Evolutionary conservation across 2,888 invertebrate species (phyloP).

Genomic region (Synanthedon formicaeformis): DNA sequence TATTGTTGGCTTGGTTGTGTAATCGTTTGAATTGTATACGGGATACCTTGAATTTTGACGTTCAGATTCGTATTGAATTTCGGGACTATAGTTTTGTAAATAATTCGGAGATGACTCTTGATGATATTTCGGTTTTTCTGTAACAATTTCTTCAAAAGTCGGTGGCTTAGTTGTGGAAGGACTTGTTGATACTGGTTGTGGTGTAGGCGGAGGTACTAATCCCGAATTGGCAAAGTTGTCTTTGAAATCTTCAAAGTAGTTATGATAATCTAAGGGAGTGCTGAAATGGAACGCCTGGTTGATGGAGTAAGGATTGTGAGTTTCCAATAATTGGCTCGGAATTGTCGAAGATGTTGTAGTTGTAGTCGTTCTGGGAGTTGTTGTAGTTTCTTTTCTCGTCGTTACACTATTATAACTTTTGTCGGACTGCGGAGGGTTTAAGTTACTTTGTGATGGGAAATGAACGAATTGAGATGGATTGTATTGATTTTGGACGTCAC

Average conservation of each 20-base stretch:
- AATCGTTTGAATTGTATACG: conserved; percentile 33
- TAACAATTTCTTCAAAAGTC: conserved; percentile 23
- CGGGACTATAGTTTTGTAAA: conserved; percentile 47
- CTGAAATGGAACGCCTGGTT: conserved; percentile 64
- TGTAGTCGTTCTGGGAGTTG: conserved; percentile 33
- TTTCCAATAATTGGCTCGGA: conserved; percentile 51
- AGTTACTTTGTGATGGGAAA: conserved; percentile 25
- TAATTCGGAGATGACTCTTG: conserved; percentile 40
- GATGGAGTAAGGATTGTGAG: conserved; percentile 62
- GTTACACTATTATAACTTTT: conserved; percentile 30
- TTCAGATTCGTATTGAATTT: conserved; percentile 52
- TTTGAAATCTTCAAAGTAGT: conserved; percentile 49
- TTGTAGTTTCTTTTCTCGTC: conserved; percentile 34
- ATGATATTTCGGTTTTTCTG: conserved; percentile 31
- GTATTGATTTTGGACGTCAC: conserved; percentile 32
- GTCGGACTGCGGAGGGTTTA: conserved; percentile 10
- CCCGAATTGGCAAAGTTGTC: conserved; percentile 33
- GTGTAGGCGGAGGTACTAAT: conserved; percentile 8
- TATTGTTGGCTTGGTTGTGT: conserved; percentile 28
- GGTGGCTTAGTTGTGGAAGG: conserved; percentile 18
- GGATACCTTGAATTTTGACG: conserved; percentile 36
- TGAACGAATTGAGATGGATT: conserved; percentile 29
- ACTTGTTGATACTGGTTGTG: conserved; percentile 16
- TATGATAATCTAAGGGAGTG: conserved; percentile 57
- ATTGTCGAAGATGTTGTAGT: conserved; percentile 48